phyloP scores from a whole-genome alignment of 2,797 vertebrate species.

The Rhynchonycteris naso region DNA sequence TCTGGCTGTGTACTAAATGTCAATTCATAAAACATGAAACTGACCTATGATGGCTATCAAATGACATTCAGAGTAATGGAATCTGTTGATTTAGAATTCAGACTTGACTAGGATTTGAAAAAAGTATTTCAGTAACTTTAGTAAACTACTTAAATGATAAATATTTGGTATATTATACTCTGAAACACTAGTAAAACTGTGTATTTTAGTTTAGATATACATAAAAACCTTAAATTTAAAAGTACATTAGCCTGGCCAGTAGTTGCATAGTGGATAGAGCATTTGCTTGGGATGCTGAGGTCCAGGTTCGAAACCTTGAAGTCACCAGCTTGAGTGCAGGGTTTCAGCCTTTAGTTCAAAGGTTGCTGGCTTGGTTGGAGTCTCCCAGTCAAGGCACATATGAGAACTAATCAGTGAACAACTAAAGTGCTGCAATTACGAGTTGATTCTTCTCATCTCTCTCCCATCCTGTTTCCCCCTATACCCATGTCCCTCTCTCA shows the following conservation, averaged over 20 bases:
- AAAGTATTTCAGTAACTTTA: not conserved
- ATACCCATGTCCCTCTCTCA: no score
- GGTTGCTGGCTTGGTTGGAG: no score
- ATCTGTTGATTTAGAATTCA: not conserved
- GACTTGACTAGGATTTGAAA: conserved; percentile 32
- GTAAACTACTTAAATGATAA: not conserved
- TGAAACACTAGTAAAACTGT: not conserved
- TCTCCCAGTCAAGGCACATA: no score
- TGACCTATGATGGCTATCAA: not conserved
- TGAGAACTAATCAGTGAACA: no score
- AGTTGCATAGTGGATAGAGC: no score
- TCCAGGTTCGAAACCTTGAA: no score
- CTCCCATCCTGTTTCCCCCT: no score
- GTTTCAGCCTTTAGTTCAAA: no score
- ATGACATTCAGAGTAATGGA: not conserved
- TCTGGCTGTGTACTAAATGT: not conserved
- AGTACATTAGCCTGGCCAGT: not conserved
- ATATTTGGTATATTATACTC: not conserved
- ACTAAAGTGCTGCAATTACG: no score
- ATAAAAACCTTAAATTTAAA: conserved; percentile 23
- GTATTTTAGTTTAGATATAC: conserved; percentile 17
- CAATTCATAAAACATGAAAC: conserved; percentile 34
- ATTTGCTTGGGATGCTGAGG: no score
- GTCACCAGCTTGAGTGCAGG: no score
- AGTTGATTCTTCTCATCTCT: no score